Conservation (phyloP, 1,140 invertebrate genomes). For the Polypedilum vanderplanki region DNA sequence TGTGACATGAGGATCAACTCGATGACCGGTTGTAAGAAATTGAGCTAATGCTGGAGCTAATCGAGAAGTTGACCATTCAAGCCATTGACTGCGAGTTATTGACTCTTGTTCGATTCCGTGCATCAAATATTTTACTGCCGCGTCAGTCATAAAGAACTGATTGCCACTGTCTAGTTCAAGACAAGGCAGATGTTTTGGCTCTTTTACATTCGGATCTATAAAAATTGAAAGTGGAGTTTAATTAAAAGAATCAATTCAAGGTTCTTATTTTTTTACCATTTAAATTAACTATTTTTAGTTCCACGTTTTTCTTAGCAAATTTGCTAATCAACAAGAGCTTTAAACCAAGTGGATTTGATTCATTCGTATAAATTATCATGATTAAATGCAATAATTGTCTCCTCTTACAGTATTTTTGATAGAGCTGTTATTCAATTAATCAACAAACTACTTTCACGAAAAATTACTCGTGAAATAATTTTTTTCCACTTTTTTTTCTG, state of each 20-base stretch:
- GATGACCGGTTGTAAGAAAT: conserved; percentile 44
- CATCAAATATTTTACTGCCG: conserved; percentile 50
- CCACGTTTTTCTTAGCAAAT: conserved; percentile 49
- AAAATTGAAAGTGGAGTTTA: conserved; percentile 29
- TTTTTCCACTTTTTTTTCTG: no score
- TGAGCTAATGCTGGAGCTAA: conserved; percentile 52
- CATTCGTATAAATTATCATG: conserved; percentile 61
- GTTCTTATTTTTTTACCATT: conserved; percentile 47
- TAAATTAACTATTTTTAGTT: conserved; percentile 48
- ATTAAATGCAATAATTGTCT: not conserved
- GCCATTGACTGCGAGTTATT: conserved; percentile 44
- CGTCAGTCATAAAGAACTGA: conserved; percentile 50
- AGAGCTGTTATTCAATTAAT: no score
- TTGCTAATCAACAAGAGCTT: conserved; percentile 62
- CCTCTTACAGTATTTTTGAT: no score
- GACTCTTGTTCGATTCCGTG: conserved; percentile 40
- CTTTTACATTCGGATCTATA: conserved; percentile 38
- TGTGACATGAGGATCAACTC: conserved; percentile 46
- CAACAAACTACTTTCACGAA: no score
- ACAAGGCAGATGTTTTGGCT: conserved; percentile 46
- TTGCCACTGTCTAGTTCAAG: conserved; percentile 45
- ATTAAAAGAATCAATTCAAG: conserved; percentile 33
- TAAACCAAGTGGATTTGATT: conserved; percentile 62
- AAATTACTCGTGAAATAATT: no score
- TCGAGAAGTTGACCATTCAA: conserved; percentile 67